phyloP scores from a whole-genome alignment of 2,113 vertebrate species.

The Galemys pyrenaicus region DNA sequence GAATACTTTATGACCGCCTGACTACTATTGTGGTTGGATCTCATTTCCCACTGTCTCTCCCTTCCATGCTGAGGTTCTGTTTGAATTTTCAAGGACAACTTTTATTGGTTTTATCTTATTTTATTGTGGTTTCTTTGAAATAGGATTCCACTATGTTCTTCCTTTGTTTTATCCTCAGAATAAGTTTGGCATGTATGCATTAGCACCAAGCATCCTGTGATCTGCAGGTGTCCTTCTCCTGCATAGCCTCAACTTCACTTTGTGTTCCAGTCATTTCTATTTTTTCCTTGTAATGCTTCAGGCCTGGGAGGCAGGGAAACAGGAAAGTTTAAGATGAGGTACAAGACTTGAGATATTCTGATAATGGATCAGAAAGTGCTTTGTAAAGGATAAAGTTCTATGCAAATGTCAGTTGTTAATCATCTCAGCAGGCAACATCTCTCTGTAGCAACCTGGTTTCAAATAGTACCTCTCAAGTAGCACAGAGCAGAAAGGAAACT shows the following conservation, averaged over 20 bases:
- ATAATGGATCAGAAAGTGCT: constrained; percentile 22
- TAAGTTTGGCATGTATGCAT: neutral
- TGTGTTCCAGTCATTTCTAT: constrained; percentile 1
- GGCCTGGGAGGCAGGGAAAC: neutral
- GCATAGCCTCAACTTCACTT: neutral
- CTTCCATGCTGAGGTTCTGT: neutral
- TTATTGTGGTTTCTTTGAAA: neutral
- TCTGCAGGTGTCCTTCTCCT: constrained; percentile 13
- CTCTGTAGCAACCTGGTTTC: constrained; percentile 38
- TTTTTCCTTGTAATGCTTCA: constrained; percentile 7
- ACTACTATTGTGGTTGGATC: neutral
- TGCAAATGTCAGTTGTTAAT: constrained; percentile 52
- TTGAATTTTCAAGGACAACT: constrained; percentile 11
- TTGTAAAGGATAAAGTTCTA: constrained; percentile 11
- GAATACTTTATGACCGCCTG: neutral
- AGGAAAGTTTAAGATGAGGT: constrained; percentile 21
- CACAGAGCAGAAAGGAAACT: neutral
- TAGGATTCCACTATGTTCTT: neutral
- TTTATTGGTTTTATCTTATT: neutral
- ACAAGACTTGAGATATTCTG: constrained; percentile 40
- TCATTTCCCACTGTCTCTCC: neutral
- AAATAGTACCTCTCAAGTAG: neutral
- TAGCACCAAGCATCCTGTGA: neutral
- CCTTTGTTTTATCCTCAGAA: constrained; percentile 11
- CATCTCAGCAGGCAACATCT: constrained; percentile 25